phyloP scores from a whole-genome alignment of 2,797 vertebrate species.

The Diplodus sargus region DNA sequence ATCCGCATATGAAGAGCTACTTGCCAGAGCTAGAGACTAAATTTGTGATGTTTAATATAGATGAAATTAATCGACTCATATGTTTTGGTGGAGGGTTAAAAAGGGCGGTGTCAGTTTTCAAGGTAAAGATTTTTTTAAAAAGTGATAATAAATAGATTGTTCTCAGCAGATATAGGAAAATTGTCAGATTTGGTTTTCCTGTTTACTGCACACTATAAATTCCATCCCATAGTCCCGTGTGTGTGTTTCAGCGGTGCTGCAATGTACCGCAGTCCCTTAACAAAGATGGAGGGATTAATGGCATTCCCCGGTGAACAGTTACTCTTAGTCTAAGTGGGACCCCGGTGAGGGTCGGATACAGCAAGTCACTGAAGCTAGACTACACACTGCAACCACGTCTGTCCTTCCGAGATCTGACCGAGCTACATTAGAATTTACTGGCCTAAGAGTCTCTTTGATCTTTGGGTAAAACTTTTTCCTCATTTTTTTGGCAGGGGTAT shows the following conservation, averaged over 20 bases:
- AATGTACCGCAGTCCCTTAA: constrained; percentile 8
- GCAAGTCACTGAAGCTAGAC: constrained; percentile 1
- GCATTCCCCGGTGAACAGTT: constrained; percentile 39
- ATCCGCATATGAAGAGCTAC: neutral
- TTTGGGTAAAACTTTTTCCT: neutral
- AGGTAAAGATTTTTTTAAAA: neutral
- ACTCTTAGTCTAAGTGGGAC: constrained; percentile 54
- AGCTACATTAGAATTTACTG: constrained; percentile 2
- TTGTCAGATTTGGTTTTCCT: neutral
- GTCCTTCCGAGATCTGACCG: constrained; percentile 13
- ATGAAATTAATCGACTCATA: neutral
- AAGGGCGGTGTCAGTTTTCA: neutral
- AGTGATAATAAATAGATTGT: neutral
- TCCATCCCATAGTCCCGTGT: neutral
- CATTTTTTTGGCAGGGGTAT: neutral
- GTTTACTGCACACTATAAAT: neutral
- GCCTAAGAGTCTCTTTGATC: constrained; percentile 16
- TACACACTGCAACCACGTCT: constrained; percentile 9
- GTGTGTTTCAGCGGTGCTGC: neutral
- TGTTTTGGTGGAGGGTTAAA: neutral
- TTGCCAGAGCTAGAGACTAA: neutral
- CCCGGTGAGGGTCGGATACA: constrained; percentile 33
- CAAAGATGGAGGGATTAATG: constrained; percentile 53
- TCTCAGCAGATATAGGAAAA: neutral
- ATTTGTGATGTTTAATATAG: neutral